phyloP scores from a whole-genome alignment of 2,113 vertebrate species.

The Aegithalos caudatus region DNA sequence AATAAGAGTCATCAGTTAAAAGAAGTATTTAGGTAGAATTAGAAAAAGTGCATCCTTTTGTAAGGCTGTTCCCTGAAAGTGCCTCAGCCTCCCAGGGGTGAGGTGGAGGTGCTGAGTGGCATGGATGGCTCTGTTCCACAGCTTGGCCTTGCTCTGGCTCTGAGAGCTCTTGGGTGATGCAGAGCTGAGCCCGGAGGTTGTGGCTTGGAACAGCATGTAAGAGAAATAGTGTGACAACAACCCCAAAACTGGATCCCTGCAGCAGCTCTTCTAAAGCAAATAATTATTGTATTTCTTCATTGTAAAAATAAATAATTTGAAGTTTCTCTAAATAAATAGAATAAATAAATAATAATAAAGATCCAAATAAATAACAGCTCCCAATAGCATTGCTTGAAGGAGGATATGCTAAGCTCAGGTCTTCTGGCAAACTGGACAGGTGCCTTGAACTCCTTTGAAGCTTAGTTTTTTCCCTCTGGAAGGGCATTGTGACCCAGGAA shows the following conservation, averaged over 20 bases:
- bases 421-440: neutral
- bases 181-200: neutral
- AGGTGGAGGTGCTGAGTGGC: neutral
- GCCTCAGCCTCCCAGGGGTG: neutral
- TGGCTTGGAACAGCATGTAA: neutral
- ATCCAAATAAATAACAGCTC: slow-evolving; percentile 18
- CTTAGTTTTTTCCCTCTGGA: rapidly evolving
- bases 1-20: neutral
- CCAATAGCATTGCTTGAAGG: neutral
- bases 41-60: neutral
- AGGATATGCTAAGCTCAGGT: neutral
- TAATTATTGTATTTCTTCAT: neutral
- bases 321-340: slow-evolving; percentile 50
- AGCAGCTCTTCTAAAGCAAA: neutral
- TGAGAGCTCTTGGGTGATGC: neutral
- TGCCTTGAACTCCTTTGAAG: neutral
- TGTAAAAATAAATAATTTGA: slow-evolving; percentile 30
- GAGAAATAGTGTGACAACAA: neutral
- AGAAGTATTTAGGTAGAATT: neutral
- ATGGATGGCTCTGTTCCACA: rapidly evolving
- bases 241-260: neutral
- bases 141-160: neutral
- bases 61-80: neutral
- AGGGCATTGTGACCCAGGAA: neutral
- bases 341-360: slow-evolving; percentile 36